Conservation (phyloP, 2,113 vertebrate species). For the Silurus asotus region DNA sequence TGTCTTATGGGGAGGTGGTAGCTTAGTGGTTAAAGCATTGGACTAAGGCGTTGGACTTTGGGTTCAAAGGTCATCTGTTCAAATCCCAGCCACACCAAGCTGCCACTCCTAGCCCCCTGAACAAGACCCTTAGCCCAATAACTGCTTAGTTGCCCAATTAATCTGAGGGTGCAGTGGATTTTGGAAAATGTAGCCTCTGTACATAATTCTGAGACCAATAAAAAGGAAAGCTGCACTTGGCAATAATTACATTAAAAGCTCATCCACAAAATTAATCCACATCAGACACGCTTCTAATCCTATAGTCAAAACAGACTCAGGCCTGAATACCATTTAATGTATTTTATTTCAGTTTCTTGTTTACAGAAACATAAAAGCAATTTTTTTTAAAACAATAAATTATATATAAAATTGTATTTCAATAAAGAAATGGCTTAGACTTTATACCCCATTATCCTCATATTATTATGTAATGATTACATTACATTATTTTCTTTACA, state of each 20-base stretch:
- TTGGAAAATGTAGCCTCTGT: too few species aligned
- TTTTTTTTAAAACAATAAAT: background rate
- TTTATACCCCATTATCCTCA: background rate
- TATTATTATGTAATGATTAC: background rate
- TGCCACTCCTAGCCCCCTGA: too few species aligned
- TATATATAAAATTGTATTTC: background rate
- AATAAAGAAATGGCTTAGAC: background rate
- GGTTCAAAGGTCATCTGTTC: too few species aligned
- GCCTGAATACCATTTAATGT: background rate
- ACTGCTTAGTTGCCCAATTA: too few species aligned
- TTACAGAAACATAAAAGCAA: background rate
- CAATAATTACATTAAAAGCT: background rate
- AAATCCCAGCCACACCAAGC: too few species aligned
- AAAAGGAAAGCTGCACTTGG: background rate
- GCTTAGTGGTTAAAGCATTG: too few species aligned
- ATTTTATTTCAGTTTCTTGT: background rate
- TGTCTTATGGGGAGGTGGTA: background rate
- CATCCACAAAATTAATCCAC: background rate
- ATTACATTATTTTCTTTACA: background rate
- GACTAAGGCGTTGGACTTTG: too few species aligned
- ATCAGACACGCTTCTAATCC: background rate
- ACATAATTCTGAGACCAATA: background rate
- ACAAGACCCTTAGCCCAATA: too few species aligned
- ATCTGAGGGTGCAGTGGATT: too few species aligned
- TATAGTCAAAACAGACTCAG: background rate